Conservation (phyloP, 2,113 vertebrate species). For the Columba livia region DNA sequence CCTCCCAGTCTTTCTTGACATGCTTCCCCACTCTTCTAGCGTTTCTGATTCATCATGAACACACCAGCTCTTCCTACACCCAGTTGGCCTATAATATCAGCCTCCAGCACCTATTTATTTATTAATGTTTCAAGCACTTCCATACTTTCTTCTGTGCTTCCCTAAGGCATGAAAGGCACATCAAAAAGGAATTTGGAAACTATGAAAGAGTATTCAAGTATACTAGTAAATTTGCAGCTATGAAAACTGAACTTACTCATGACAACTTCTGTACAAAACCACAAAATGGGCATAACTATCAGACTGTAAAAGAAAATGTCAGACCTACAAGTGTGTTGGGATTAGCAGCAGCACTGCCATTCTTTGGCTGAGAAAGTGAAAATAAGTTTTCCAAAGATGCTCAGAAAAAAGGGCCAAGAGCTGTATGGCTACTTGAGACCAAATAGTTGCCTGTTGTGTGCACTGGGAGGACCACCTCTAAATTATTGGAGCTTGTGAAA, state of each 20-base stretch:
- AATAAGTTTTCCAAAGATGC: neutral
- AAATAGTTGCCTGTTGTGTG: neutral
- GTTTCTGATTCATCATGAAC: slow-evolving; percentile 18
- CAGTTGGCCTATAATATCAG: neutral
- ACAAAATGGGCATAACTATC: neutral
- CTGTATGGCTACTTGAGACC: neutral
- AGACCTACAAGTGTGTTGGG: neutral
- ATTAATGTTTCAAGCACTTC: slow-evolving; percentile 5
- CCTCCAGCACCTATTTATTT: slow-evolving; percentile 8
- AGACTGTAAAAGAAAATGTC: neutral
- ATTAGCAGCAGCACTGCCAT: neutral
- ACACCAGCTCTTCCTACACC: slow-evolving; percentile 3
- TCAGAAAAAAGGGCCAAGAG: neutral
- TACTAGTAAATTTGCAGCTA: neutral
- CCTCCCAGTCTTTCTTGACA: neutral
- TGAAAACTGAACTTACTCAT: slow-evolving; percentile 8
- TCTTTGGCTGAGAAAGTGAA: neutral
- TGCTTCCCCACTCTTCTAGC: neutral
- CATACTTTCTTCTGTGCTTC: slow-evolving; percentile 2
- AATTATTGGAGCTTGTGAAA: neutral
- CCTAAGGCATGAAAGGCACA: slow-evolving; percentile 13
- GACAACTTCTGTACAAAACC: neutral
- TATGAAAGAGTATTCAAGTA: slow-evolving; percentile 6
- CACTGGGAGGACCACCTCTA: neutral
- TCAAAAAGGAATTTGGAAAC: slow-evolving; percentile 34